phyloP scores from a whole-genome alignment of 2,113 vertebrate species.

The Sisor rabdophorus region DNA sequence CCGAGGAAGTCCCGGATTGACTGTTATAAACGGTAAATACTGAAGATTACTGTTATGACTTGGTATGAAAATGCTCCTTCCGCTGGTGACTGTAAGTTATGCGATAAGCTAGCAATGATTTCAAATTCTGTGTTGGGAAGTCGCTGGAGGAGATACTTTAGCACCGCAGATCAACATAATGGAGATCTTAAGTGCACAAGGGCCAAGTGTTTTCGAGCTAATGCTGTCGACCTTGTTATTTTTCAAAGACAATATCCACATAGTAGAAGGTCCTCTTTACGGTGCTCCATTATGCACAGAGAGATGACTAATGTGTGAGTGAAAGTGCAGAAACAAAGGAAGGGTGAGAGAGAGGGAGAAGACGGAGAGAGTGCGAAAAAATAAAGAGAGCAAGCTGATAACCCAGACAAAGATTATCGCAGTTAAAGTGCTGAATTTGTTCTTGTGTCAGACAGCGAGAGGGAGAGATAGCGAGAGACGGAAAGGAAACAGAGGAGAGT shows the following conservation, averaged over 20 bases:
- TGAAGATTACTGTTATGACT: constrained; percentile 43
- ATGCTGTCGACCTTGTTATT: constrained; percentile 65
- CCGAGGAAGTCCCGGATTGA: constrained; percentile 27
- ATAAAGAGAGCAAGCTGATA: constrained; percentile 52
- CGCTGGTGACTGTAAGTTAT: constrained; percentile 51
- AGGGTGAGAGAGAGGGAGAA: constrained; percentile 30
- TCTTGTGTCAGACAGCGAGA: constrained; percentile 45
- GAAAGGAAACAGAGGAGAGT: constrained; percentile 41
- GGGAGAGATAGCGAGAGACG: constrained; percentile 42
- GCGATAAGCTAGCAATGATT: constrained; percentile 46
- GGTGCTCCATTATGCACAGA: constrained; percentile 66
- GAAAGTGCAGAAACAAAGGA: constrained; percentile 59
- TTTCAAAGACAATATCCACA: constrained; percentile 54
- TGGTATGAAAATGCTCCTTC: constrained; percentile 46
- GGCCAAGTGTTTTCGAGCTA: constrained; percentile 63
- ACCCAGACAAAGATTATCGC: constrained; percentile 55
- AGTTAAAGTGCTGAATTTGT: constrained; percentile 55
- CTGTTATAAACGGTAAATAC: constrained; percentile 44
- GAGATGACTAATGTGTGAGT: constrained; percentile 62
- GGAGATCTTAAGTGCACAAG: constrained; percentile 63
- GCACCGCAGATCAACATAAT: constrained; percentile 59
- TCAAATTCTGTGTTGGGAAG: constrained; percentile 49
- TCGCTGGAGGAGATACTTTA: constrained; percentile 52
- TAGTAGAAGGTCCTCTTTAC: constrained; percentile 50
- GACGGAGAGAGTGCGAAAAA: constrained; percentile 39